A percentile compares a stretch with the other conserved stretches of the same genome.
Evolutionary conservation across 2,113 vertebrate genomes (phyloP).

Genomic region (Ornithorhynchus anatinus): DNA sequence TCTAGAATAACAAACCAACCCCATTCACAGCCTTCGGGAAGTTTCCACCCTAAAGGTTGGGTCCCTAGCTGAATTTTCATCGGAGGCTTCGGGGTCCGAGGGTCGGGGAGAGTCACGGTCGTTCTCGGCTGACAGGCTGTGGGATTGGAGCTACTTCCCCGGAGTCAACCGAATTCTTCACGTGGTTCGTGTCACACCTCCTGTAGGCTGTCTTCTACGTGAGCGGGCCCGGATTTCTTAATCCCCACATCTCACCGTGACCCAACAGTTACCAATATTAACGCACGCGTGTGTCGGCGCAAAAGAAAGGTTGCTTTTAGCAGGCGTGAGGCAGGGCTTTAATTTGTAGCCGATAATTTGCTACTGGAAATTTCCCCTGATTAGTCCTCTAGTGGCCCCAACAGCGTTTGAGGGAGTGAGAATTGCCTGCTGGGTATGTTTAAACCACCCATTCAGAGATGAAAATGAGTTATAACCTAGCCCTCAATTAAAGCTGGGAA

Average conservation of each 20-base stretch:
- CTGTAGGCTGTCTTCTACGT: constrained; percentile 16
- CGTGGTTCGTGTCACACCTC: constrained; percentile 47
- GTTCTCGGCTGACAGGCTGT: no score
- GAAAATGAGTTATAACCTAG: constrained; percentile 84
- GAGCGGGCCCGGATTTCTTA: constrained; percentile 8
- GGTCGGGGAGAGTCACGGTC: no score
- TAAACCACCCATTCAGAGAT: constrained; percentile 86
- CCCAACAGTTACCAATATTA: constrained; percentile 75
- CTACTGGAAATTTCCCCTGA: constrained; percentile 88
- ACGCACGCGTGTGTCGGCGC: constrained; percentile 43
- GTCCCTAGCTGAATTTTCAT: no score
- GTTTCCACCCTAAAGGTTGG: no score
- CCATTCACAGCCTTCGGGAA: no score
- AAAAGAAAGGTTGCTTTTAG: constrained; percentile 66
- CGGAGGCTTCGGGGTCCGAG: no score
- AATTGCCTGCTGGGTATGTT: constrained; percentile 98
- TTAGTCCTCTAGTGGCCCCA: constrained; percentile 91
- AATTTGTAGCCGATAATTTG: constrained; percentile 99
- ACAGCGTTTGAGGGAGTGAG: constrained; percentile 95
- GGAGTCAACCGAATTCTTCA: constrained; percentile 33
- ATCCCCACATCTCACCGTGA: constrained; percentile 48
- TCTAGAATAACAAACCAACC: no score
- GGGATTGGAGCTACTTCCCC: constrained; percentile 21
- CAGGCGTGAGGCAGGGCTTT: constrained; percentile 81
- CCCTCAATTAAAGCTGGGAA: constrained; percentile 81